Evolutionary conservation across 1,140 invertebrate species (phyloP).

Genomic region (Drosophila aff.): DNA sequence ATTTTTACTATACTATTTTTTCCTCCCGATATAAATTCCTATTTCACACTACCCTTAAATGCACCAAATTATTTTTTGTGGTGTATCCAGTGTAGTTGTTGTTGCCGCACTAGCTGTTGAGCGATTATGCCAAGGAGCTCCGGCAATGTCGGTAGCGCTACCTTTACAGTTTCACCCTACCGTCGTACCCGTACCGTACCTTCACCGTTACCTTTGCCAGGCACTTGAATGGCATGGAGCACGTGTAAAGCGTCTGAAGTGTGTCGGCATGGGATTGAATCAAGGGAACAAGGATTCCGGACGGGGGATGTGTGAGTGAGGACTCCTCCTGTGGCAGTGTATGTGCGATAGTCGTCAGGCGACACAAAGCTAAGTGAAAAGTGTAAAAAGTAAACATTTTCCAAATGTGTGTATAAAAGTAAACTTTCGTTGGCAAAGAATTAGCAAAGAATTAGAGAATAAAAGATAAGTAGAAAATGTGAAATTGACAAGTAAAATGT

Average conservation of each 20-base stretch:
- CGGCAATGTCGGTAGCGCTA: conserved; percentile 34
- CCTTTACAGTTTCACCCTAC: conserved; percentile 26
- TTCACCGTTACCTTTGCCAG: conserved; percentile 17
- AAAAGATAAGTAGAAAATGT: conserved; percentile 14
- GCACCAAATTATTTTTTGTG: not conserved
- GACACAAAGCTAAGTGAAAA: conserved; percentile 52
- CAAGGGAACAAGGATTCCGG: conserved; percentile 35
- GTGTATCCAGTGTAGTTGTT: conserved; percentile 25
- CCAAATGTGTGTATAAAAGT: conserved; percentile 19
- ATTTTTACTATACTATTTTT: too few species aligned
- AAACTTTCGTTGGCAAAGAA: conserved; percentile 30
- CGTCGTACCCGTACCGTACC: not conserved
- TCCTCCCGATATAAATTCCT: not conserved
- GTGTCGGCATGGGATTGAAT: conserved; percentile 79
- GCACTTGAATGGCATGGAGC: conserved; percentile 75
- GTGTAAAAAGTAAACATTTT: conserved; percentile 50
- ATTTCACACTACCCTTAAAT: not conserved
- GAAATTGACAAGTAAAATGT: conserved; percentile 15
- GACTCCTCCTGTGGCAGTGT: conserved; percentile 13
- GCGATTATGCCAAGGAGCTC: conserved; percentile 80
- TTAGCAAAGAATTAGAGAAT: conserved; percentile 16
- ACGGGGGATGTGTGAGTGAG: not conserved
- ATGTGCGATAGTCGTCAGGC: conserved; percentile 42
- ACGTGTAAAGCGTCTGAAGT: conserved; percentile 79
- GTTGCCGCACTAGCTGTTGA: conserved; percentile 55